Evolutionary conservation across 2,888 invertebrate genomes (phyloP).

Genomic region (Euzophera pinguis): DNA sequence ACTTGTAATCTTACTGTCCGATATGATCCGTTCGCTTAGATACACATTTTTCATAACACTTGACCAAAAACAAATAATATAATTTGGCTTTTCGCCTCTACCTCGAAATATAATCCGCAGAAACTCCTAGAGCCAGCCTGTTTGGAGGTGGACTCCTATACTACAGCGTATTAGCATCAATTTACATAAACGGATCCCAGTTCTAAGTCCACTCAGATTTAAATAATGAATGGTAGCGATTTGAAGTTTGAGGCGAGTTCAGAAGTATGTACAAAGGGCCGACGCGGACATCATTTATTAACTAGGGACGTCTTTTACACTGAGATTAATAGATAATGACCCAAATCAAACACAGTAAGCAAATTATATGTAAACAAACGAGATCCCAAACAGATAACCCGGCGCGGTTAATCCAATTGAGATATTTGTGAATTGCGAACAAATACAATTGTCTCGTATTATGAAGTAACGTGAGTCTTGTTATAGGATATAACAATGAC

Average conservation of each 20-base stretch:
- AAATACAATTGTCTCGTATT: not conserved
- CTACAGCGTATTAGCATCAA: conserved; percentile 50
- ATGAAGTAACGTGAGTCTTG: not conserved
- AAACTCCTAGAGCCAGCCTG: conserved; percentile 2
- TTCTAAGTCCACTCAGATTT: conserved; percentile 55
- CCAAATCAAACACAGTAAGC: conserved; percentile 32
- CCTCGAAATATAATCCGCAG: not conserved
- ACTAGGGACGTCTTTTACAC: conserved; percentile 37
- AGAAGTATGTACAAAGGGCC: conserved; percentile 32
- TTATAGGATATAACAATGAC: too few species aligned
- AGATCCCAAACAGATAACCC: not conserved
- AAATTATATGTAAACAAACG: not conserved
- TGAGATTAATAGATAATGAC: conserved; percentile 50
- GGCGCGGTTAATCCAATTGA: not conserved
- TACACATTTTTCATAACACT: too few species aligned
- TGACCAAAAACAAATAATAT: not conserved
- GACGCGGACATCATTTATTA: conserved; percentile 47
- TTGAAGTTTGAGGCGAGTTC: conserved; percentile 28
- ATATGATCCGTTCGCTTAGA: too few species aligned
- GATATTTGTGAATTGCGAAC: not conserved
- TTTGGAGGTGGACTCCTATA: conserved; percentile 25
- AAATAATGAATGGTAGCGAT: conserved; percentile 55
- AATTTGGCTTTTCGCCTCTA: not conserved
- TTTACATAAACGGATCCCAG: conserved; percentile 64
- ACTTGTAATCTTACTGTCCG: too few species aligned